phyloP scores from a whole-genome alignment of 2,888 invertebrate genomes.

The Malthinus seriepunctatus region DNA sequence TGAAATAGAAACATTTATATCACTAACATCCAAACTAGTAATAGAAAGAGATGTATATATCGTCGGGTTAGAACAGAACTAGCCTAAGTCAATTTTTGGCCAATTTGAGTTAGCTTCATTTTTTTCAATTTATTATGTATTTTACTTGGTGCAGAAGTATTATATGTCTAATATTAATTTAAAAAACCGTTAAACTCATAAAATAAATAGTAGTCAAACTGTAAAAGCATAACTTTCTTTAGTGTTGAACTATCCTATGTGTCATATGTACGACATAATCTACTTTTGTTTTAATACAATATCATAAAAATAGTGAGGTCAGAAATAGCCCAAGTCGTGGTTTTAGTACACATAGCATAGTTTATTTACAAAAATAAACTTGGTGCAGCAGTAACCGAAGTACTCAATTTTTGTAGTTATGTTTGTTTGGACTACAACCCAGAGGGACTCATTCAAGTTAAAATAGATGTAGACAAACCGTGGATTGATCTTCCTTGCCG shows the following conservation, averaged over 20 bases:
- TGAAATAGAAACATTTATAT: too few species aligned
- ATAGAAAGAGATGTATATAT: too few species aligned
- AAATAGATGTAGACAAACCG: too few species aligned
- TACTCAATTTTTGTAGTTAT: background rate
- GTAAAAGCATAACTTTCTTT: background rate
- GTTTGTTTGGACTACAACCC: too few species aligned
- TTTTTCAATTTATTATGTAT: background rate
- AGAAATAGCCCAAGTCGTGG: background rate
- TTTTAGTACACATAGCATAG: background rate
- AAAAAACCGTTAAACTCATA: background rate
- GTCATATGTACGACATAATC: background rate
- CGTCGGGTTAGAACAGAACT: background rate
- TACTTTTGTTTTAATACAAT: background rate
- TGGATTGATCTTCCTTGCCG: too few species aligned
- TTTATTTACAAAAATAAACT: background rate
- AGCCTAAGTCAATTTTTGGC: background rate
- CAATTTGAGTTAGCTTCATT: background rate
- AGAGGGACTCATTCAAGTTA: too few species aligned
- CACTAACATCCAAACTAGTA: too few species aligned
- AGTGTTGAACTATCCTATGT: background rate
- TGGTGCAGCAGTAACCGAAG: background rate
- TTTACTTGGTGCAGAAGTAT: background rate
- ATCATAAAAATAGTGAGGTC: background rate
- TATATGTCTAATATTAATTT: background rate
- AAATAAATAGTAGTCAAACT: background rate